Evolutionary conservation across 2,113 vertebrate species (phyloP).

Genomic region (Triplophysa dalaica): DNA sequence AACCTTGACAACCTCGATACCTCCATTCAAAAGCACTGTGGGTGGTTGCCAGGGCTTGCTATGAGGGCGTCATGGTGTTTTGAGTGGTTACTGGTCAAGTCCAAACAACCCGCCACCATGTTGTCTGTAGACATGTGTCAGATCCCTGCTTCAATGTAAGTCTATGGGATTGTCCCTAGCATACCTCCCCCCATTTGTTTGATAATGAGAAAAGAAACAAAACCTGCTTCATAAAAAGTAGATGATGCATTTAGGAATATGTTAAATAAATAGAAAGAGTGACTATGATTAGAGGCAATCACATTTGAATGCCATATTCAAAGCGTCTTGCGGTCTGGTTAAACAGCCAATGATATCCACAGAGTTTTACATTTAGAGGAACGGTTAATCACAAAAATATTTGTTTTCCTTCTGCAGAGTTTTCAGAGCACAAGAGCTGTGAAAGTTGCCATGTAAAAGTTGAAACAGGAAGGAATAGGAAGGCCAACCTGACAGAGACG

Average conservation of each 20-base stretch:
- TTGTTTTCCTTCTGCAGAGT: too few species aligned
- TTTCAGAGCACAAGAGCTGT: too few species aligned
- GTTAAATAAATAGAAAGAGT: constrained; percentile 15
- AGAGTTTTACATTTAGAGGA: not conserved
- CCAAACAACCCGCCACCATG: too few species aligned
- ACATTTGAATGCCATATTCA: constrained; percentile 34
- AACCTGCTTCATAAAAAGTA: constrained; percentile 20
- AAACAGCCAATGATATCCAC: not conserved
- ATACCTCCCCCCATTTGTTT: not conserved
- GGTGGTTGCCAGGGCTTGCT: too few species aligned
- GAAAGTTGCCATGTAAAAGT: too few species aligned
- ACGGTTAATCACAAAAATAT: not conserved
- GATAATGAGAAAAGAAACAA: not conserved
- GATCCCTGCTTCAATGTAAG: too few species aligned
- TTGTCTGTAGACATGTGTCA: too few species aligned
- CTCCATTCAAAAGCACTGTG: not conserved
- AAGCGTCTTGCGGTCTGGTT: constrained; percentile 6
- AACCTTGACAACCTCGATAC: not conserved
- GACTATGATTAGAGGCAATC: not conserved
- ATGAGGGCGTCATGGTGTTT: too few species aligned
- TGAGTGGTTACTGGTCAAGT: too few species aligned
- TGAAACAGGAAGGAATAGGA: constrained; percentile 56
- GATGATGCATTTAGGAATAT: constrained; percentile 4
- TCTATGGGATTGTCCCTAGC: too few species aligned
- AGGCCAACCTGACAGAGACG: constrained; percentile 66